Conservation (phyloP, 2,888 invertebrate genomes). For the Hemistola chrysoprasaria region DNA sequence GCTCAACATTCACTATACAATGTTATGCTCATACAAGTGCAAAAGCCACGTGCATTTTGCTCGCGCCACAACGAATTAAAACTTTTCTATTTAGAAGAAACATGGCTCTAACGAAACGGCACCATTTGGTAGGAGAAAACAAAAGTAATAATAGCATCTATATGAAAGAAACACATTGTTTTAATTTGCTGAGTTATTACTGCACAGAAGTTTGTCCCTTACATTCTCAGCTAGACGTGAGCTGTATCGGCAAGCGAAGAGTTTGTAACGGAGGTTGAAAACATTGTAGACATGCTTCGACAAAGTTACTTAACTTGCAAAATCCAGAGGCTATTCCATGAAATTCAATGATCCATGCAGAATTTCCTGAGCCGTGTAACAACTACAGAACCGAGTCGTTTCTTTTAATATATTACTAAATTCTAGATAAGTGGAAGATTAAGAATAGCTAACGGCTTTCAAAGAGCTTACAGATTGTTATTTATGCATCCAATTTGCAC, state of each 20-base stretch:
- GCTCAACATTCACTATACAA: slow-evolving; percentile 24
- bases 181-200: slow-evolving; percentile 48
- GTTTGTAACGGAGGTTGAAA: slow-evolving; percentile 25
- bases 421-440: slow-evolving; percentile 6
- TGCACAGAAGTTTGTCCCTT: slow-evolving; percentile 38
- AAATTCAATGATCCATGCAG: slow-evolving; percentile 35
- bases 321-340: slow-evolving; percentile 31
- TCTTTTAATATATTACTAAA: slow-evolving; percentile 20
- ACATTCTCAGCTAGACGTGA: slow-evolving; percentile 37
- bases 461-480: too few species aligned
- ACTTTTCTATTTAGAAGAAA: slow-evolving; percentile 66
- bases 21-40: slow-evolving; percentile 4
- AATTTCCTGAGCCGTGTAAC: slow-evolving; percentile 30
- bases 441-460: not conserved
- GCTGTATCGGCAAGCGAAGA: slow-evolving; percentile 30
- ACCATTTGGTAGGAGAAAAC: slow-evolving; percentile 43
- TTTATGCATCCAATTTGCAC: too few species aligned
- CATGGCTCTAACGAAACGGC: slow-evolving; percentile 39
- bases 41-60: slow-evolving; percentile 5
- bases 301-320: slow-evolving; percentile 32
- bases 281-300: slow-evolving; percentile 24
- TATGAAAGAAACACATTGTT: slow-evolving; percentile 50
- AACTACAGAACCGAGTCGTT: slow-evolving; percentile 13
- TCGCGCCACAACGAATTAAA: slow-evolving; percentile 58
- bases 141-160: slow-evolving; percentile 42